Evolutionary conservation across 2,888 invertebrate genomes (phyloP), one percentile per base, ranked within the genome.

Genomic region (Sclerodermus sp.): DNA sequence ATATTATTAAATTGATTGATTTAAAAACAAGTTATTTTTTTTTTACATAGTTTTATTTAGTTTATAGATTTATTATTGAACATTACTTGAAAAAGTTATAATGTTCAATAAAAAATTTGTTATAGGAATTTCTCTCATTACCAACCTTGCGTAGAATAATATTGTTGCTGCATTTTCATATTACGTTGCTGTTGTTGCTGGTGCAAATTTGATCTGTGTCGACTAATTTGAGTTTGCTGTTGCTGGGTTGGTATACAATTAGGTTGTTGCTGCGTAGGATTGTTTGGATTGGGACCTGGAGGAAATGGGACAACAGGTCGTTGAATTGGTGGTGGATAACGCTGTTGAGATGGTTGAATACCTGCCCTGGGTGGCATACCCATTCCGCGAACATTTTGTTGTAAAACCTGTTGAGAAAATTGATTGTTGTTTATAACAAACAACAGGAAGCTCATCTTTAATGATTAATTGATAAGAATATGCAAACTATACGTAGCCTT

Each of bases 281-380:
- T 70, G 70, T 79, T 69, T 6, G 78, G 77, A 51, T 78, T 78
- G 17, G 80, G 74, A 45, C 79, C 76, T 18, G 79, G 79, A 51
- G 82, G 81, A 62, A 80, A 82, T 39, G 81, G 81, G 43, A 77
- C 76, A 10, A 81, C 80, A 2, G 83, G 82, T 65, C 83, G 75
- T 53, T 83, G 83, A 58, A 83, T 83, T 12, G 83, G 83, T 8
- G 82, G 76, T 6, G 82, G 83, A 57, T 82, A 72, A 13, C 77
- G 74, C 49, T 77, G 77, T 47, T 77, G 77, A 2, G 77, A 74
- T 15, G 76, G 73, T 47, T 77, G 77, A 39, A 78, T 74, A 45
- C 73, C 71, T 15, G 70, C 73, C 12, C 76, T 73, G 2, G 74
- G 76, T 15, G 74, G 76, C 71, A 77, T 77, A 44, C 75, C 73